These are phyloP conservation scores for Anarhynchus alexandrinus DNA, from an alignment of 2,113 vertebrate genomes.

Conservation along the genomic window DNA sequence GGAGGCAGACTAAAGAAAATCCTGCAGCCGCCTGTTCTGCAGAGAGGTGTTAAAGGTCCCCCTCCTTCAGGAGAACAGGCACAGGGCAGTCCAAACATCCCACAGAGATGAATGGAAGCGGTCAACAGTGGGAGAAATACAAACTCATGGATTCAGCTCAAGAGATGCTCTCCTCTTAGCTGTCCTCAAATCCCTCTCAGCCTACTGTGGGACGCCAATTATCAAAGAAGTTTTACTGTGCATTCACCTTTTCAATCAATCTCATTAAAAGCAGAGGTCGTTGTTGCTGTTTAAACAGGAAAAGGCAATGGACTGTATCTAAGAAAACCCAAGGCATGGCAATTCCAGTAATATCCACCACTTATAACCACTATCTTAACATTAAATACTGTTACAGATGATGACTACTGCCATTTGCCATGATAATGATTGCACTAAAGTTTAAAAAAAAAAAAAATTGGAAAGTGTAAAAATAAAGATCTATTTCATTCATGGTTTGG, in stretches of 20 bases:
- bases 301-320: neutral
- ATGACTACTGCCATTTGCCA: neutral
- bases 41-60: neutral
- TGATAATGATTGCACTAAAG: fast-evolving
- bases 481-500: neutral
- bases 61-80: neutral
- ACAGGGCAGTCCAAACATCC: neutral
- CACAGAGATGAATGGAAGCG: neutral
- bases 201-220: neutral
- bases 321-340: neutral
- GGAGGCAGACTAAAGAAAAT: neutral
- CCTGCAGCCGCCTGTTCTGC: neutral
- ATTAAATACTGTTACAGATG: neutral
- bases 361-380: neutral
- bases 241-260: neutral
- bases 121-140: neutral
- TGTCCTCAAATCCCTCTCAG: neutral
- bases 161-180: neutral
- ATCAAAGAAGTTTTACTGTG: neutral
- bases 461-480: neutral
- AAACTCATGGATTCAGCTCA: neutral
- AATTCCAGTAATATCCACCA: neutral
- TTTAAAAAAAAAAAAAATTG: neutral
- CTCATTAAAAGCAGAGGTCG: neutral
- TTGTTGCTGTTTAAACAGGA: neutral